Base-by-base conservation (phyloP, 2,888 invertebrate genomes). In the Saturnia japonica region DNA sequence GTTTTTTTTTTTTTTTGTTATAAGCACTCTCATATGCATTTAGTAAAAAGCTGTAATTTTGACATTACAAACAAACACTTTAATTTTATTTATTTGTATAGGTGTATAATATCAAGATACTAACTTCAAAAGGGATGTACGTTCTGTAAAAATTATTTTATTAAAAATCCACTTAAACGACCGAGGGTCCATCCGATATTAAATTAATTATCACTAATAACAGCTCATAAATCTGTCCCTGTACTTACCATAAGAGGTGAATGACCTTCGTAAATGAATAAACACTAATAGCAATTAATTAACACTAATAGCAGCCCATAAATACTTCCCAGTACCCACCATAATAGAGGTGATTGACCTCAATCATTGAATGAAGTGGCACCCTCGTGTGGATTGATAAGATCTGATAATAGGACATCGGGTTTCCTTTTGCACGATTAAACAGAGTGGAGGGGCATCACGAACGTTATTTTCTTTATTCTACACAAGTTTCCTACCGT, bases 311-410 rank as follows among this genome's bases (percentile, higher is more conserved):
- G 45, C 34, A 19, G 28, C 47, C 19, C 28, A 68, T 68, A 68
- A 47, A 45, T 68, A 47, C 34, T 16, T 47, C 68, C 28, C 19
- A 1, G 47, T 28, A 47, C 68, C 40, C 68, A 19, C 45, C 45
- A 22, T 68, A 25, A 68, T 34, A 40, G 40, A 22, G 68, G 68
- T 54, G 54, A 54, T 1, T 68, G 51, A 68, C 47, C 68, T 54
- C 40, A 19, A 34, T 19, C 64, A 34, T 64, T n/a, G 64, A 64
- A 64, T 64, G 64, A 40, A 64, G 22, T 64, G 40, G 64, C 64
- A n/a, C 64, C 64, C 64, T 64, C 64, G 40, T 40, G 64, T 64
- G 64, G 40, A 64, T 40, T 64, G 64, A 64, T 64, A 64, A 64
- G 40, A 64, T 64, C 64, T 40, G 40, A 64, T 64, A 64, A 64